Conservation (phyloP, 1,140 invertebrate genomes). For the Tetramorium parvispinum region DNA sequence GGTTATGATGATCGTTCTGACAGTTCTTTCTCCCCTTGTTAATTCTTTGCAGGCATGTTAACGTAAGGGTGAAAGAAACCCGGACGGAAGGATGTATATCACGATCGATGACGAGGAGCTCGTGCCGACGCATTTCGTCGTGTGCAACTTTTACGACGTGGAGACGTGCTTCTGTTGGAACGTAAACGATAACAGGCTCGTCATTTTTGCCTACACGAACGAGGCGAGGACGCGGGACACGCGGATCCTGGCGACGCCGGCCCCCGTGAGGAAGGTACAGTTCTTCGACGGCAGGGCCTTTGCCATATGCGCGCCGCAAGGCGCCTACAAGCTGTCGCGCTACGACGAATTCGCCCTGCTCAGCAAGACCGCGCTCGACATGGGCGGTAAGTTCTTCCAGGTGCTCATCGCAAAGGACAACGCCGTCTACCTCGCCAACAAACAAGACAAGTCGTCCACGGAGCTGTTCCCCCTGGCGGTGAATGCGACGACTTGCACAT, state of each 20-base stretch:
- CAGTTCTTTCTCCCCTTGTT: background rate
- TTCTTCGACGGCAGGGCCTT: conserved; percentile 76
- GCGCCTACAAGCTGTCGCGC: conserved; percentile 78
- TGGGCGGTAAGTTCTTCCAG: conserved; percentile 74
- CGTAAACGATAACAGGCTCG: conserved; percentile 66
- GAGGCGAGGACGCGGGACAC: background rate
- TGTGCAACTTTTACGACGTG: conserved; percentile 75
- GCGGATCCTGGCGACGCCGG: conserved; percentile 69
- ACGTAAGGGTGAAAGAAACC: background rate
- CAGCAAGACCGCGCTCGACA: conserved; percentile 74
- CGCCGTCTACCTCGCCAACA: conserved; percentile 75
- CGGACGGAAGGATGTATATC: conserved; percentile 67
- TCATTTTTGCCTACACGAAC: conserved; percentile 70
- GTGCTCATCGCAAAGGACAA: conserved; percentile 66
- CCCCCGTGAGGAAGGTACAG: conserved; percentile 73
- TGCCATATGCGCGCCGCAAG: conserved; percentile 75
- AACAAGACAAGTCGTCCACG: conserved; percentile 67
- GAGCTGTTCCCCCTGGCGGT: conserved; percentile 50
- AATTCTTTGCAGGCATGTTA: background rate
- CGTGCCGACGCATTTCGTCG: conserved; percentile 66
- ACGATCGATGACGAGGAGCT: conserved; percentile 56
- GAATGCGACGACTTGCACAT: conserved; percentile 2
- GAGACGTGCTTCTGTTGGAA: conserved; percentile 78
- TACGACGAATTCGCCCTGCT: conserved; percentile 67
- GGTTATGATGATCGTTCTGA: no score